Evolutionary conservation across 92 coral and sea anemone genomes (phyloP).

Genomic region (Ricordea florida): DNA sequence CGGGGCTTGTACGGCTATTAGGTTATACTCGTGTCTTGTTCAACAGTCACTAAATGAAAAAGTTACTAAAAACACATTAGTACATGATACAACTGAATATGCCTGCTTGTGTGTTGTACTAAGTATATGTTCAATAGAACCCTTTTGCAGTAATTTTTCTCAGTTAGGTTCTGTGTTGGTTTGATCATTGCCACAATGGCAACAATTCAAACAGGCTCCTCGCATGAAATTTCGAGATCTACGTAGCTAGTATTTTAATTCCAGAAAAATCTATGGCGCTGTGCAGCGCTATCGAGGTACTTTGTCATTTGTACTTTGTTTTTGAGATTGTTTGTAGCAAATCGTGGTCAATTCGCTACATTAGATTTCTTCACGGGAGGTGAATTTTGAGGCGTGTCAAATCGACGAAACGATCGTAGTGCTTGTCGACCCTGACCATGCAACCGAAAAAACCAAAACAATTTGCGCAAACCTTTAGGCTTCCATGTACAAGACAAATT

Average conservation of each 20-base stretch:
- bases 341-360: conserved; percentile 15
- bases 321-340: conserved; percentile 19
- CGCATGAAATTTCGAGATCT: no score
- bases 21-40: conserved; percentile 5
- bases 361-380: conserved; percentile 12
- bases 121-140: background rate
- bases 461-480: conserved; percentile 7
- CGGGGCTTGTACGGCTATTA: conserved; percentile 11
- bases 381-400: conserved; percentile 30
- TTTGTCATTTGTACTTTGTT: conserved; percentile 26
- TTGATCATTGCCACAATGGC: background rate
- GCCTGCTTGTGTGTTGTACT: background rate
- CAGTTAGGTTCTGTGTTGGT: background rate
- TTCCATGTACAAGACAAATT: conserved; percentile 63
- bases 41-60: background rate
- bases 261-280: no score
- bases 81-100: background rate
- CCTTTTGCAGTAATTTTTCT: background rate
- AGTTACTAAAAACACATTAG: conserved; percentile 1
- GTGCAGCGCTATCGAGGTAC: no score
- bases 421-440: conserved; percentile 4
- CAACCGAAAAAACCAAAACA: conserved; percentile 32
- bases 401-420: background rate
- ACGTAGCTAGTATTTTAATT: no score
- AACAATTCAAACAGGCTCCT: background rate